Evolutionary conservation across 2,888 invertebrate genomes (phyloP).

Genomic region (Diploptera punctata): DNA sequence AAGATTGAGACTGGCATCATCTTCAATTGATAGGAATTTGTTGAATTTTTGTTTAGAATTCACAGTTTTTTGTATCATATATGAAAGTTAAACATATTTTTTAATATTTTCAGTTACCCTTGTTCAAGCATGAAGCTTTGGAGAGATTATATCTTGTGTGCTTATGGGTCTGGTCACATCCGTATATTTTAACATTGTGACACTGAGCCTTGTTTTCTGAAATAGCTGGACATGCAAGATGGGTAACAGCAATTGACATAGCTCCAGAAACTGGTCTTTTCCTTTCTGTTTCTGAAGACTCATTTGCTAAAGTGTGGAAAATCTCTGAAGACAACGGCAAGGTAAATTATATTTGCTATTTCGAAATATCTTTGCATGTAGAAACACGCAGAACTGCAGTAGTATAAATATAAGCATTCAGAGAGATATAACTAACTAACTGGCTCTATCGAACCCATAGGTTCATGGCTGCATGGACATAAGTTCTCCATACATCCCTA

Average conservation of each 20-base stretch:
- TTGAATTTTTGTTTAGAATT: too few species aligned
- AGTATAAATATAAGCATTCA: too few species aligned
- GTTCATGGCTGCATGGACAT: too few species aligned
- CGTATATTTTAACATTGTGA: slow-evolving; percentile 45
- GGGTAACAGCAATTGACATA: slow-evolving; percentile 49
- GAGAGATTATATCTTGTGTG: slow-evolving; percentile 46
- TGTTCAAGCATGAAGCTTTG: slow-evolving; percentile 47
- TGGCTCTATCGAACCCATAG: too few species aligned
- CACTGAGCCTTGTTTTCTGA: slow-evolving; percentile 45
- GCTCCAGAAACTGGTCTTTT: slow-evolving; percentile 45
- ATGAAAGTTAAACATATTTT: too few species aligned
- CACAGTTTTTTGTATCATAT: too few species aligned
- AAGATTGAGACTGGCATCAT: too few species aligned
- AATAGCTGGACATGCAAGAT: slow-evolving; percentile 49
- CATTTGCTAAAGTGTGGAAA: slow-evolving; percentile 49
- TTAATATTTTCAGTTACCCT: slow-evolving; percentile 46
- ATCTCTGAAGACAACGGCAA: slow-evolving; percentile 33
- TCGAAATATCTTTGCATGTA: too few species aligned
- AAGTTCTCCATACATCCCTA: too few species aligned
- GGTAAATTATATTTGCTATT: slow-evolving; percentile 40
- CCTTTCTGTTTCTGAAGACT: slow-evolving; percentile 49
- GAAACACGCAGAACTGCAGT: too few species aligned
- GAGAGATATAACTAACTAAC: too few species aligned
- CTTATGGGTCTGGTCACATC: slow-evolving; percentile 49
- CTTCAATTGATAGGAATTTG: too few species aligned